Base-by-base conservation (phyloP, 2,888 invertebrate species). In the Sceliomorpha sp. region DNA sequence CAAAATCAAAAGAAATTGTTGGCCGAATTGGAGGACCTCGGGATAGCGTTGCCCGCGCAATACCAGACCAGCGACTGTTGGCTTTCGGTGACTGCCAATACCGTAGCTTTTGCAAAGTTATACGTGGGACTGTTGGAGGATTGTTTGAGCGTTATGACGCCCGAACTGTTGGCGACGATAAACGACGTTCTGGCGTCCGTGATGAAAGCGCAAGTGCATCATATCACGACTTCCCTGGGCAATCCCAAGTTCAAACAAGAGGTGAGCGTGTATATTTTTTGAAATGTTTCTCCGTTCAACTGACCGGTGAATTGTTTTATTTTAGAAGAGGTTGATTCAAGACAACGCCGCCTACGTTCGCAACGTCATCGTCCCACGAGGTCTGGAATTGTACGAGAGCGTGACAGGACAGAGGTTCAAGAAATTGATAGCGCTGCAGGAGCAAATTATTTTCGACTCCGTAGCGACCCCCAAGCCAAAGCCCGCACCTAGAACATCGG, bases 51-150 rank as follows among this genome's bases (percentile, higher is more conserved):
- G 0, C 83, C 86, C 1, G 7, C 75, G 0, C 73, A 62, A 12
- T 84, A 74, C 40, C 64, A 86, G 70, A 69, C 85, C 89, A 93
- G 92, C 72, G 92, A 92, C 59, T 91, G 90, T 73, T 94, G 94
- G 92, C 90, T 96, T 45, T 92, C 93, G 72, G 89, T 96, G 77
- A 96, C 96, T 0, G 91, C 91, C 80, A 96, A 95, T 88, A 95
- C 94, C 2, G 90, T 95, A 70, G 92, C 94, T 81, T 96, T 96
- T 88, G 92, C 94, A 3, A 94, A 94, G 87, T 90, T 94, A 2
- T 94, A 93, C 78, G 89, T 95, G 34, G 91, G 92, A 14, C 90
- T 96, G 64, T 90, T 95, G 70, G 93, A 94, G 74, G 94, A 96
- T 81, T 93, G 96, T 73, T 88, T 96, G 73, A 92, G 93, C 79